These are phyloP conservation scores for Nestor notabilis DNA, from an alignment of 2,113 vertebrate genomes.

Conservation along the genomic window DNA sequence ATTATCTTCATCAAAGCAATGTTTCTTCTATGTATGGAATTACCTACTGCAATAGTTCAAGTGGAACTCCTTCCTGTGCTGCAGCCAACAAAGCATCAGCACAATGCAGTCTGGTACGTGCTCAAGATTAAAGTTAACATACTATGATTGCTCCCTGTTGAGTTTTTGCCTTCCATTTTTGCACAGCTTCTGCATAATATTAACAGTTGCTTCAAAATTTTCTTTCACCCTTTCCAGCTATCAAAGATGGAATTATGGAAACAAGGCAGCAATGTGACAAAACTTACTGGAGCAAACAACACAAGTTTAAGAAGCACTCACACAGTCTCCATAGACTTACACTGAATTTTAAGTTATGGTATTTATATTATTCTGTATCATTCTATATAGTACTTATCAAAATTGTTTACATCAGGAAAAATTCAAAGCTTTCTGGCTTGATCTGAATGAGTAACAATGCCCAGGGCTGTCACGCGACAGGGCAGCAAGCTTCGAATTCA, in stretches of 20 bases:
- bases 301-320: neutral
- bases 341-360: neutral
- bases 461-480: neutral
- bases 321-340: neutral
- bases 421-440: neutral
- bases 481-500: neutral
- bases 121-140: neutral
- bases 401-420: neutral
- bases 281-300: neutral
- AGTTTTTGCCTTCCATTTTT: neutral
- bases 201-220: neutral
- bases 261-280: neutral
- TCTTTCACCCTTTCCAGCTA: neutral
- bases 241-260: neutral
- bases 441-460: neutral
- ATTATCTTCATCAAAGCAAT: neutral
- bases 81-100: neutral
- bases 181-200: neutral
- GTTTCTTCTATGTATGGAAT: neutral
- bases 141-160: neutral
- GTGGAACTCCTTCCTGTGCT: neutral
- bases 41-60: neutral
- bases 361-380: neutral
- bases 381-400: neutral
- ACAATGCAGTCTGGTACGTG: neutral